Percentiles rank a stretch among this genome's conserved stretches.
These are phyloP conservation scores for Monochamus alternatus DNA, from an alignment of 2,888 invertebrate species.

Conservation along the genomic window DNA sequence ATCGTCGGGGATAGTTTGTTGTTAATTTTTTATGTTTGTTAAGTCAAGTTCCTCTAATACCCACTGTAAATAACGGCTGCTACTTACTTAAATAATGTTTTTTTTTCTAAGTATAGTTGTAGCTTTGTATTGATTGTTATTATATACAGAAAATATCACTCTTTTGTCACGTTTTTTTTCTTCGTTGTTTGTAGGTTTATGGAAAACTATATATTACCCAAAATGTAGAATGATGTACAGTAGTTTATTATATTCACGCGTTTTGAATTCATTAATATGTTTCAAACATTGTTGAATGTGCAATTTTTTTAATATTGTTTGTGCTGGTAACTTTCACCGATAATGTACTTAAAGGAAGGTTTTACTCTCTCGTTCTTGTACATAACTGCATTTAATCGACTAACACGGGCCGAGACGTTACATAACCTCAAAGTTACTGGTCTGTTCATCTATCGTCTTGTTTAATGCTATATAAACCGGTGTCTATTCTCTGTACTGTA, in stretches of 20 bases:
- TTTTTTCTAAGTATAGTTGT: conserved; percentile 47
- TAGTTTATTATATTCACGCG: conserved; percentile 54
- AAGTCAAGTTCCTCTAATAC: conserved; percentile 49
- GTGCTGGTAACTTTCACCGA: conserved; percentile 41
- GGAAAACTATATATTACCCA: conserved; percentile 34
- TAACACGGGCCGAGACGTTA: neutral
- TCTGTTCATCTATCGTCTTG: neutral
- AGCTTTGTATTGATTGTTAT: conserved; percentile 50
- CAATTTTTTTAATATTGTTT: conserved; percentile 48
- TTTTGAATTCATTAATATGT: conserved; percentile 53
- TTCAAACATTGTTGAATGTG: conserved; percentile 46
- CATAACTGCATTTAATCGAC: conserved; percentile 37
- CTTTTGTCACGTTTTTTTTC: conserved; percentile 46
- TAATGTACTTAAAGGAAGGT: conserved; percentile 44
- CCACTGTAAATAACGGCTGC: conserved; percentile 48
- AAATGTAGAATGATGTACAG: conserved; percentile 40
- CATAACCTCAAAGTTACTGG: conserved; percentile 25
- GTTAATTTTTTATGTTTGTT: conserved; percentile 28
- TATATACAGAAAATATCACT: conserved; percentile 51
- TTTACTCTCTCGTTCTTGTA: conserved; percentile 29
- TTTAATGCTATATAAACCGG: too few relatives aligned
- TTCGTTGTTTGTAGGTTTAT: conserved; percentile 42
- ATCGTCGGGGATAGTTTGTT: conserved; percentile 15
- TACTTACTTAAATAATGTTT: conserved; percentile 46
- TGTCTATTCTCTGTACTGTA: too few relatives aligned